phyloP scores from a whole-genome alignment of 1,140 invertebrate genomes.

The Drosophila nigrodunni region DNA sequence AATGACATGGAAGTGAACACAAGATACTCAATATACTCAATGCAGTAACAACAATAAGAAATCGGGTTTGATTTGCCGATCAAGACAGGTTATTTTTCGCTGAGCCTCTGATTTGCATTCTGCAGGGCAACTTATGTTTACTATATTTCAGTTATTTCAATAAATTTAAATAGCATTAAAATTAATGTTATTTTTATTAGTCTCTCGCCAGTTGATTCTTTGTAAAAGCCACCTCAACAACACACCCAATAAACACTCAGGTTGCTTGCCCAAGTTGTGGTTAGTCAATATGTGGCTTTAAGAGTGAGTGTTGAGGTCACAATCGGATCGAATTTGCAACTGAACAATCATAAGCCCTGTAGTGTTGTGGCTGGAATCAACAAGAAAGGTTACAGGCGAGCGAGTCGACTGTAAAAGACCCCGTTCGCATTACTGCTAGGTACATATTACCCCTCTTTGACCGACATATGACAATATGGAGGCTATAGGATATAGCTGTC shows the following conservation, averaged over 20 bases:
- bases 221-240: conserved; percentile 15
- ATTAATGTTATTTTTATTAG: conserved; percentile 10
- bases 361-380: neutral
- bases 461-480: too few species aligned
- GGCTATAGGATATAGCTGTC: too few species aligned
- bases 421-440: too few species aligned
- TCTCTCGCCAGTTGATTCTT: neutral
- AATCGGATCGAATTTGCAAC: conserved; percentile 22
- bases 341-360: conserved; percentile 64
- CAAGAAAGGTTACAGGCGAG: too few species aligned
- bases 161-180: conserved; percentile 7
- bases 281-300: conserved; percentile 17
- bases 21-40: conserved; percentile 21
- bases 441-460: too few species aligned
- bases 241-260: conserved; percentile 9
- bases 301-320: neutral
- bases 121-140: neutral
- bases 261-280: conserved; percentile 32
- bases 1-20: conserved; percentile 66
- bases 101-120: conserved; percentile 28
- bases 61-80: conserved; percentile 7
- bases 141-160: neutral
- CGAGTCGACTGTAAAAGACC: neutral
- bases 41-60: conserved; percentile 48
- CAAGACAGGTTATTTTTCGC: conserved; percentile 59